Evolutionary conservation across 1,140 invertebrate genomes (phyloP).

Genomic region (Ladona fulva): DNA sequence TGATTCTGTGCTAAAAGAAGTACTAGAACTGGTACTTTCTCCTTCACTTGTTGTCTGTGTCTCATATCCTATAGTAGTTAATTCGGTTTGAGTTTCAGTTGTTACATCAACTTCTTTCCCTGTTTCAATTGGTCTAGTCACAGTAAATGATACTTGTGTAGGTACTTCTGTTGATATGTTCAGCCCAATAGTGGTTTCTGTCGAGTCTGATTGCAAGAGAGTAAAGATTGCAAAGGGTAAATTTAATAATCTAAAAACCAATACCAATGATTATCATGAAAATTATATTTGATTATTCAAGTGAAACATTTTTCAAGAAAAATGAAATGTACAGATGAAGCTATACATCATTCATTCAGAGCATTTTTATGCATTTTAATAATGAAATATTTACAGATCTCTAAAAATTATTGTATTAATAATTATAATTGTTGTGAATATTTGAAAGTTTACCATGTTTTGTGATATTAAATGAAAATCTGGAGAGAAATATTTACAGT

Average conservation of each 20-base stretch:
- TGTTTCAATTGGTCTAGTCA: constrained; percentile 16
- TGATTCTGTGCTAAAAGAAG: not conserved
- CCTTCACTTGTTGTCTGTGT: not conserved
- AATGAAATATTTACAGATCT: too few relatives aligned
- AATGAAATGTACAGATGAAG: constrained; percentile 16
- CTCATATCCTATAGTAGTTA: constrained; percentile 7
- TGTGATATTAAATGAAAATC: too few relatives aligned
- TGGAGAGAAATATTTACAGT: too few relatives aligned
- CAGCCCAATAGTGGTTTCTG: constrained; percentile 12
- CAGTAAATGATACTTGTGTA: not conserved
- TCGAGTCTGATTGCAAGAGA: not conserved
- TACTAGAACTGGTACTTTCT: not conserved
- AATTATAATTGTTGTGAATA: too few relatives aligned
- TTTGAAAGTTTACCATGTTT: too few relatives aligned
- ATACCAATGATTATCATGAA: not conserved
- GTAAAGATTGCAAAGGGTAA: not conserved
- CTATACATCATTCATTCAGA: too few relatives aligned
- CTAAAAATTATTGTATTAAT: too few relatives aligned
- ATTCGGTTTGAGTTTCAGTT: constrained; percentile 13
- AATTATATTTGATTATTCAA: not conserved
- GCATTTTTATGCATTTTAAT: too few relatives aligned
- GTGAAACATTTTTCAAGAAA: constrained; percentile 23
- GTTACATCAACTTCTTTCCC: constrained; percentile 4
- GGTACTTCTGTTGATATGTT: constrained; percentile 17
- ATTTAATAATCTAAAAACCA: not conserved